phyloP scores from a whole-genome alignment of 1,140 invertebrate species.

The Dermatophagoides farinae region DNA sequence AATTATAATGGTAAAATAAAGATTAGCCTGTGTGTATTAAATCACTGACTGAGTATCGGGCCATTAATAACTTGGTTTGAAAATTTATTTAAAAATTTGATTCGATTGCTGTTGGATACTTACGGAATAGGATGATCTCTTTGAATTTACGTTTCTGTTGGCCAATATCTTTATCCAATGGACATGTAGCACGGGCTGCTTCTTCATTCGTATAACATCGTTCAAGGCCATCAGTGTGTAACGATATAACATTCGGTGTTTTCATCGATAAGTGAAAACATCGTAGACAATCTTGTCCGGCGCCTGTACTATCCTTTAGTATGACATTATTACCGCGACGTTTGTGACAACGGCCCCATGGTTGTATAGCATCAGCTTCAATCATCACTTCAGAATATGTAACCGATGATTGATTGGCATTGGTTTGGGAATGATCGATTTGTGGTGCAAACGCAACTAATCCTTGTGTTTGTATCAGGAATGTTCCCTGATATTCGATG shows the following conservation, averaged over 20 bases:
- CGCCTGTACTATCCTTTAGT: conserved; percentile 36
- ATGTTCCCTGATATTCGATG: conserved; percentile 44
- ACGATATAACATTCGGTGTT: conserved; percentile 39
- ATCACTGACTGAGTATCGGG: too few species aligned
- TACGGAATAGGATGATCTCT: conserved; percentile 14
- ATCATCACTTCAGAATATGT: conserved; percentile 40
- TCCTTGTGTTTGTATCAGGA: conserved; percentile 33
- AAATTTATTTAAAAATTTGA: too few species aligned
- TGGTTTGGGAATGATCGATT: conserved; percentile 18
- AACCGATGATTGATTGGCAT: conserved; percentile 20
- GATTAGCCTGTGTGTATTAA: too few species aligned
- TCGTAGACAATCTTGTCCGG: conserved; percentile 33
- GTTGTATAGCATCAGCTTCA: conserved; percentile 39
- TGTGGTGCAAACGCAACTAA: conserved; percentile 24
- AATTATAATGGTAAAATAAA: too few species aligned
- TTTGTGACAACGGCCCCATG: conserved; percentile 42
- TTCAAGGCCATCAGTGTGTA: conserved; percentile 35
- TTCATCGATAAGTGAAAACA: conserved; percentile 39
- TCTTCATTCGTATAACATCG: conserved; percentile 41
- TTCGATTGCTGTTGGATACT: not conserved
- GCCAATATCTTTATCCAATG: conserved; percentile 23
- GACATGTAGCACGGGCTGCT: conserved; percentile 37
- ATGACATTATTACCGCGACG: conserved; percentile 40
- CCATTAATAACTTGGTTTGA: too few species aligned
- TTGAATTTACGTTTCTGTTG: conserved; percentile 18